Percentiles rank a stretch among this genome's conserved stretches.
These are phyloP conservation scores for Elachura formosa DNA, from an alignment of 2,113 vertebrate genomes.

Conservation along the genomic window DNA sequence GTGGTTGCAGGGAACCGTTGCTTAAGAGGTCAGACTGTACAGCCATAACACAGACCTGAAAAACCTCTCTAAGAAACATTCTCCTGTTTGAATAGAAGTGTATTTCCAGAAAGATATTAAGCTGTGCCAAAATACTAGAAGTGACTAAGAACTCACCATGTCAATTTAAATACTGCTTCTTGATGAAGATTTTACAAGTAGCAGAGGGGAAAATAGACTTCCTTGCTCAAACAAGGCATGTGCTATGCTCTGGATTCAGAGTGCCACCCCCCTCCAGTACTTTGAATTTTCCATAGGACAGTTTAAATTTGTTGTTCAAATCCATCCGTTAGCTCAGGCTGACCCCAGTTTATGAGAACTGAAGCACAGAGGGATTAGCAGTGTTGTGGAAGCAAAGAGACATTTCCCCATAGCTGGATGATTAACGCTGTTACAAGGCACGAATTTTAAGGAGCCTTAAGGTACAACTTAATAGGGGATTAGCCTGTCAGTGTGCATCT, in stretches of 20 bases:
- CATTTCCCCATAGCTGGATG: not conserved
- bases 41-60: conserved; percentile 23
- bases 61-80: conserved; percentile 13
- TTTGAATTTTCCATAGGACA: not conserved
- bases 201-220: not conserved
- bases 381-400: not conserved
- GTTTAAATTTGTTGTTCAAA: not conserved
- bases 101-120: not conserved
- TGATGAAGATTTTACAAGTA: not conserved
- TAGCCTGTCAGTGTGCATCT: not conserved
- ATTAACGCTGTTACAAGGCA: not conserved
- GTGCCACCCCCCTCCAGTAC: not conserved
- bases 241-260: not conserved
- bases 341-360: not conserved
- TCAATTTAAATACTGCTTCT: not conserved
- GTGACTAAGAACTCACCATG: not conserved
- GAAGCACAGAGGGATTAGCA: not conserved
- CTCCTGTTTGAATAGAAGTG: not conserved
- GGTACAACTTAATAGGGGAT: not conserved
- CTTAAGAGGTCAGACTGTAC: not conserved
- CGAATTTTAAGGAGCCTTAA: not conserved
- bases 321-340: not conserved
- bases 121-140: not conserved
- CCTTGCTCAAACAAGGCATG: not conserved
- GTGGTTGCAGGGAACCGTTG: not conserved